phyloP scores from a whole-genome alignment of 2,888 invertebrate genomes.

The Ischnura elegans region DNA sequence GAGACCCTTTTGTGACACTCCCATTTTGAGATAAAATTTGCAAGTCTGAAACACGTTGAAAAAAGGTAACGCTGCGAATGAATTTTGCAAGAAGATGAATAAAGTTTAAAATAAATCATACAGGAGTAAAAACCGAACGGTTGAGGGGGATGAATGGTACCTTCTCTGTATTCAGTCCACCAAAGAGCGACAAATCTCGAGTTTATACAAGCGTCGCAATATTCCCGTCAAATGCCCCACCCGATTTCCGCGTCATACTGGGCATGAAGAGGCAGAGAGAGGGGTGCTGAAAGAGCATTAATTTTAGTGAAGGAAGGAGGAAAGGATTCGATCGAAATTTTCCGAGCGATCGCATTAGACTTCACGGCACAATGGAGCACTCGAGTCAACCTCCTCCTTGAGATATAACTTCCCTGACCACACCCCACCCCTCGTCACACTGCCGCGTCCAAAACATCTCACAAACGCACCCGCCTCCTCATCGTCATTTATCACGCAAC shows the following conservation, averaged over 20 bases:
- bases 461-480: conserved; percentile 42
- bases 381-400: not conserved
- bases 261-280: no score
- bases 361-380: conserved; percentile 25
- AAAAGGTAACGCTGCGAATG: no score
- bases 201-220: no score
- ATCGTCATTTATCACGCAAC: conserved; percentile 45
- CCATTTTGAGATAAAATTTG: no score
- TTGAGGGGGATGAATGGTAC: no score
- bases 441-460: conserved; percentile 53
- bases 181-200: no score
- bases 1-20: no score
- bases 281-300: not conserved
- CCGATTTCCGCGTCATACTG: not conserved
- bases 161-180: no score
- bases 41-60: no score
- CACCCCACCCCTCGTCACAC: conserved; percentile 2
- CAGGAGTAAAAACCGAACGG: no score
- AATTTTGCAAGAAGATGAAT: no score
- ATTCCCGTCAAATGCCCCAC: not conserved
- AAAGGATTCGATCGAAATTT: not conserved
- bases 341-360: not conserved
- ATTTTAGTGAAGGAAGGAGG: not conserved
- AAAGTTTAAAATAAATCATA: no score
- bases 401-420: not conserved